phyloP scores from a whole-genome alignment of 1,140 invertebrate genomes.

The Globodera ellingtonae region DNA sequence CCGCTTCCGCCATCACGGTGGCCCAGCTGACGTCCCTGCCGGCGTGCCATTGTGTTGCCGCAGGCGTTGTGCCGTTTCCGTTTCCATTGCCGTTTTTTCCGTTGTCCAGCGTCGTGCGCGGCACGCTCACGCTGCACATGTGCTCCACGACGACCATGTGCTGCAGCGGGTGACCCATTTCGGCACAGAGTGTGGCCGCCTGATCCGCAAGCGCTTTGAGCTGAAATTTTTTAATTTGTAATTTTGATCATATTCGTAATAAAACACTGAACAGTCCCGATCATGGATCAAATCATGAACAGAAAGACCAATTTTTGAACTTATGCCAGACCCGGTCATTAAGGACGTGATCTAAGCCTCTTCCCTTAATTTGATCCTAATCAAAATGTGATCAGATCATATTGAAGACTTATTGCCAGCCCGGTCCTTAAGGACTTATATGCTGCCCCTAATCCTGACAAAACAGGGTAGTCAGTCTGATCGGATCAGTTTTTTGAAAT shows the following conservation, averaged over 20 bases:
- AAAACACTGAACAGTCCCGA: no score
- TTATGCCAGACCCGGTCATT: no score
- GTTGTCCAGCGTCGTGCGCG: conserved; percentile 3
- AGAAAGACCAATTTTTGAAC: no score
- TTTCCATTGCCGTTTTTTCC: conserved; percentile 3
- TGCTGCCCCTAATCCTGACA: no score
- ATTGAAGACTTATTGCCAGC: no score
- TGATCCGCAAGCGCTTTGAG: conserved; percentile 54
- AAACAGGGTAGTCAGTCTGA: no score
- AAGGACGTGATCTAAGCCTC: no score
- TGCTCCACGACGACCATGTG: conserved; percentile 50
- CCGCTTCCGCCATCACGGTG: conserved; percentile 37
- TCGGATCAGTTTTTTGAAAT: no score
- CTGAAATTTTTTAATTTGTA: conserved; percentile 38
- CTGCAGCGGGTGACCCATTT: conserved; percentile 35
- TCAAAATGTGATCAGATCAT: no score
- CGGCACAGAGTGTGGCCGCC: conserved; percentile 45
- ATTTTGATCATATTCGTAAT: not conserved
- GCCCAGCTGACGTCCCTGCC: conserved; percentile 34
- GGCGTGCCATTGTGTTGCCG: not conserved
- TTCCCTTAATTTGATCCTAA: no score
- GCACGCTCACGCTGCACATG: conserved; percentile 31
- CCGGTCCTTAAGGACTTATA: no score
- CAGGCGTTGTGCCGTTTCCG: not conserved
- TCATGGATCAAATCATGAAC: no score